Conservation (phyloP, 2,888 invertebrate species). For the Anorthoa munda region DNA sequence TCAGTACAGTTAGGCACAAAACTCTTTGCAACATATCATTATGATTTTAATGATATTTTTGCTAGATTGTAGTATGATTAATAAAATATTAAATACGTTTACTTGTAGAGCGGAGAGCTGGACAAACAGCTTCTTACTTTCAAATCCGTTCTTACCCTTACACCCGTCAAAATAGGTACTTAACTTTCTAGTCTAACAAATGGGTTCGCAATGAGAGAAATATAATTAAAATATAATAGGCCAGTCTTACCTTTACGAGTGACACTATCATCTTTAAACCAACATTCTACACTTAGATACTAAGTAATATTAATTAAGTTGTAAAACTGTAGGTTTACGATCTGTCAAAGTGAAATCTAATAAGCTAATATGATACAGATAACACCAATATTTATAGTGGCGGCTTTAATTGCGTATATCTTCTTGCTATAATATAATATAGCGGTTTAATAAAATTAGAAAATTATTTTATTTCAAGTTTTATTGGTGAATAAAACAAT, state of each 20-base stretch:
- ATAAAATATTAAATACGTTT: neutral
- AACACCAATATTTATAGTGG: constrained; percentile 57
- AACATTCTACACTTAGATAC: constrained; percentile 50
- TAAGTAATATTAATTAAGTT: constrained; percentile 67
- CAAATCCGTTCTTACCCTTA: constrained; percentile 54
- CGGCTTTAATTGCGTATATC: constrained; percentile 42
- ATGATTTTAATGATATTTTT: neutral
- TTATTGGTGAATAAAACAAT: constrained; percentile 58
- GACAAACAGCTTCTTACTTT: constrained; percentile 48
- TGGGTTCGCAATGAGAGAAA: constrained; percentile 43
- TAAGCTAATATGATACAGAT: constrained; percentile 60
- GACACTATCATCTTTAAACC: constrained; percentile 47
- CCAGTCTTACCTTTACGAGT: constrained; percentile 54
- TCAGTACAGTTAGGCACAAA: constrained; percentile 47
- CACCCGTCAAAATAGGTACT: constrained; percentile 51
- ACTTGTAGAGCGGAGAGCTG: constrained; percentile 27
- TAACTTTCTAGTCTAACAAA: constrained; percentile 54
- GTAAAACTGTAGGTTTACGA: constrained; percentile 63
- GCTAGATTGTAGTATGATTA: neutral
- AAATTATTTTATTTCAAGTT: constrained; percentile 56
- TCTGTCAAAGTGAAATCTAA: constrained; percentile 60
- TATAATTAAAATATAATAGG: constrained; percentile 53
- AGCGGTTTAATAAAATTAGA: constrained; percentile 58
- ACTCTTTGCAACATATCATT: constrained; percentile 9
- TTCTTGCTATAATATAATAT: constrained; percentile 28